Evolutionary conservation across 2,113 vertebrate genomes (phyloP).

Genomic region (Ictalurus furcatus): DNA sequence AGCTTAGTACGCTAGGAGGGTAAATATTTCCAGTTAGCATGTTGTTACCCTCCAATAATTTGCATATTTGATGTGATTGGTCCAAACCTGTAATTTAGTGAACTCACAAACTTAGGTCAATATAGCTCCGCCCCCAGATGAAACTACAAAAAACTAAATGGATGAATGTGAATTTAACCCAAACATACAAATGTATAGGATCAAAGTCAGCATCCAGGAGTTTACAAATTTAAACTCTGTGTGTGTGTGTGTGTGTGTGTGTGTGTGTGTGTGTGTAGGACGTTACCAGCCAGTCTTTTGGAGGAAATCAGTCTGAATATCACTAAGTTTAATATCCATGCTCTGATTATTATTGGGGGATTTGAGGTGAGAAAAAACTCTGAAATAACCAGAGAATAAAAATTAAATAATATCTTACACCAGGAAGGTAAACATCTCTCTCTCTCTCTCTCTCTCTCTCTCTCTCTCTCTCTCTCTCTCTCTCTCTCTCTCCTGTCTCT

Average conservation of each 20-base stretch:
- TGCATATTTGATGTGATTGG: not conserved
- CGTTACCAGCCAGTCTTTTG: conserved; percentile 80
- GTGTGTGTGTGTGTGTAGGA: conserved; percentile 66
- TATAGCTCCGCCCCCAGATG: not conserved
- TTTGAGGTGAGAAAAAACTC: conserved; percentile 79
- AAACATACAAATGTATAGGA: not conserved
- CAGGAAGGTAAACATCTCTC: not conserved
- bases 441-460: not conserved
- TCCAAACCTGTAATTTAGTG: not conserved
- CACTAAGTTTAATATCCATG: conserved; percentile 83
- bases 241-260: not conserved
- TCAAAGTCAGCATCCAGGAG: not conserved
- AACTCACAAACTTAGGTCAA: not conserved
- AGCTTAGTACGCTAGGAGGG: not conserved
- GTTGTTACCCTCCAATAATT: not conserved
- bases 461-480: not conserved
- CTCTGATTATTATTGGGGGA: conserved; percentile 87
- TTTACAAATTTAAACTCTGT: not conserved
- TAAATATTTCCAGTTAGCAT: not conserved
- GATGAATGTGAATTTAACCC: not conserved
- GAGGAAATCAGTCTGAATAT: conserved; percentile 87
- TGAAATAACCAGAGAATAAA: not conserved
- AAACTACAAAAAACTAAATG: not conserved
- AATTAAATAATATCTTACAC: not conserved
- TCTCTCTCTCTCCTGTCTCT: not conserved